Percentiles rank a stretch among this genome's conserved stretches.
These are phyloP conservation scores for Semnornis frantzii DNA, from an alignment of 2,113 vertebrate genomes.

Conservation along the genomic window DNA sequence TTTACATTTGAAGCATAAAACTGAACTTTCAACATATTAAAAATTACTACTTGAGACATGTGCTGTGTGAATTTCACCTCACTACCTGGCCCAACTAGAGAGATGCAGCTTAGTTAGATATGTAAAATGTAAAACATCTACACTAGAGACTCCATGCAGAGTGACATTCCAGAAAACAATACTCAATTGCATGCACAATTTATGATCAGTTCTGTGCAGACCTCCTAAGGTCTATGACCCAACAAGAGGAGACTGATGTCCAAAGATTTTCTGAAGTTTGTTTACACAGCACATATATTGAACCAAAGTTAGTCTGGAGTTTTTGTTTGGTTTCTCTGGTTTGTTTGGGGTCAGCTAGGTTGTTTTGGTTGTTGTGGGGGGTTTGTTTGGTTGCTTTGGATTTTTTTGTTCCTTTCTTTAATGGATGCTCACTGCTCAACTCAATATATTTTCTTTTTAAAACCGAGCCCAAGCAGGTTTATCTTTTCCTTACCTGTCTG, in stretches of 20 bases:
- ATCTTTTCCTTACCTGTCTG: slow-evolving; percentile 76
- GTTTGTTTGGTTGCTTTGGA: neutral
- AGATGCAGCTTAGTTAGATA: fast-evolving
- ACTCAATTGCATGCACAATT: neutral
- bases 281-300: neutral
- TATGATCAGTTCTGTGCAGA: neutral
- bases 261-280: neutral
- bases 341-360: neutral
- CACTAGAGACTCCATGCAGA: neutral
- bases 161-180: neutral
- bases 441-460: neutral
- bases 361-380: neutral
- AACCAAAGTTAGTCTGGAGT: neutral
- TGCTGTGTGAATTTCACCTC: neutral
- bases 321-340: neutral
- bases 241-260: neutral
- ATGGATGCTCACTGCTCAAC: neutral
- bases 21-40: neutral
- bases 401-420: neutral
- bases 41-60: neutral
- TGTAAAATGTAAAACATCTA: neutral
- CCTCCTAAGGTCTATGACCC: neutral
- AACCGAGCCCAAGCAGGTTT: neutral
- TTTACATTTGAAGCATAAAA: neutral
- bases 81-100: neutral